phyloP scores from a whole-genome alignment of 2,797 vertebrate genomes.

The Tokudaia muenninki region DNA sequence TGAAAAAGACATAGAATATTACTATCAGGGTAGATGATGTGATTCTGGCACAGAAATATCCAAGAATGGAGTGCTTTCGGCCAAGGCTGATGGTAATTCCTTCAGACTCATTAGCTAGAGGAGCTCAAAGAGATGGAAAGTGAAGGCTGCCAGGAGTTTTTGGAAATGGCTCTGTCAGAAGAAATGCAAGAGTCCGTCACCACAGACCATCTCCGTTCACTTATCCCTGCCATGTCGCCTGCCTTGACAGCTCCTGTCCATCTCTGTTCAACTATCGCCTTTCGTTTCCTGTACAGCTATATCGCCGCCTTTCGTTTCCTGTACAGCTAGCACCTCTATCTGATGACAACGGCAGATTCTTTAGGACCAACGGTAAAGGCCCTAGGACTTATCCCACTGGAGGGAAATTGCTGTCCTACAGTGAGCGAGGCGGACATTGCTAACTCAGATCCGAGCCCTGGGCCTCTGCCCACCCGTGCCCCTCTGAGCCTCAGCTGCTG shows the following conservation, averaged over 20 bases:
- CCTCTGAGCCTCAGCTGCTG: not conserved
- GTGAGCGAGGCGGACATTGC: not conserved
- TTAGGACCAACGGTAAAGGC: not conserved
- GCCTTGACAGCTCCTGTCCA: not conserved
- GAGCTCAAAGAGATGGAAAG: not conserved
- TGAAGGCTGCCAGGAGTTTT: not conserved
- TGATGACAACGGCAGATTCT: not conserved
- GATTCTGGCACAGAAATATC: not conserved
- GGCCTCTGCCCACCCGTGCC: too few relatives aligned
- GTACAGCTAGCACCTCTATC: not conserved
- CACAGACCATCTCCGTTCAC: not conserved
- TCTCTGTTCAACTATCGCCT: not conserved
- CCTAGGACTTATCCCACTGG: not conserved
- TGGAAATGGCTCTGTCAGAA: not conserved
- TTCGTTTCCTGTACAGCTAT: not conserved
- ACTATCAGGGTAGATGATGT: not conserved
- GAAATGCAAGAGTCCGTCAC: not conserved
- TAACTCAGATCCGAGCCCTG: not conserved
- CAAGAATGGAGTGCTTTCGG: not conserved
- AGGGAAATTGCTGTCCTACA: not conserved
- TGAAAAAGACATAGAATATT: not conserved
- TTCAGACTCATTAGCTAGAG: not conserved
- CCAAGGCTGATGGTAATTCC: not conserved
- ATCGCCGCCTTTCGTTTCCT: rapidly evolving
- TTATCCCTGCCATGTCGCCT: too few relatives aligned